phyloP scores from a whole-genome alignment of 1,140 invertebrate genomes.

The Drosophila pectinifera region DNA sequence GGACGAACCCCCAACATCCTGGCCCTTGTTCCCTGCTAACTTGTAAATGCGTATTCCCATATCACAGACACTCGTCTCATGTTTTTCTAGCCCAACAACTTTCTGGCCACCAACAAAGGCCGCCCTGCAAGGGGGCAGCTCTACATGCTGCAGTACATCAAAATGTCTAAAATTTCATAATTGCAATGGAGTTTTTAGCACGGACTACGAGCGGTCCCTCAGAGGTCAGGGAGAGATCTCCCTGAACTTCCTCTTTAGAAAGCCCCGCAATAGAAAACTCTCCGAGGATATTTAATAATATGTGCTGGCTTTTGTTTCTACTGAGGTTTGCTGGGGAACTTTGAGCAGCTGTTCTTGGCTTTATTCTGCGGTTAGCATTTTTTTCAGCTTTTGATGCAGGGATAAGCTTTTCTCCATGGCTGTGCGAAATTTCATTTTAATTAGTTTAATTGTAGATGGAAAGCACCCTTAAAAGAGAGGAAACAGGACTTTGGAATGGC shows the following conservation, averaged over 20 bases:
- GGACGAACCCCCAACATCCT: neutral
- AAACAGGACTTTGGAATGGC: neutral
- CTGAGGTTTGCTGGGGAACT: constrained; percentile 34
- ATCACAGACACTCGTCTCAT: constrained; percentile 51
- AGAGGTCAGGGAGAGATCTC: no score
- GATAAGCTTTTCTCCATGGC: constrained; percentile 1
- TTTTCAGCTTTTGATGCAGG: neutral
- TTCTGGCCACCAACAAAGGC: constrained; percentile 26
- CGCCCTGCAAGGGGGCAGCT: neutral
- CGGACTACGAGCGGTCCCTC: neutral
- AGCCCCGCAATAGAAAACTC: constrained; percentile 32
- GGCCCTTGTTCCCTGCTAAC: constrained; percentile 5
- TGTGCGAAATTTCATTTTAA: constrained; percentile 24
- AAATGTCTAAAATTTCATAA: constrained; percentile 65
- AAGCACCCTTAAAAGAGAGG: neutral
- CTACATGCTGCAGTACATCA: constrained; percentile 39
- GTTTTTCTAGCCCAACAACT: constrained; percentile 45
- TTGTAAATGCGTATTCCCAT: constrained; percentile 43
- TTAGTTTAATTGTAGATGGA: constrained; percentile 23
- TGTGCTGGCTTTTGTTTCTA: constrained; percentile 22
- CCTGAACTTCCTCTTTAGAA: neutral
- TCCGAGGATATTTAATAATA: constrained; percentile 44
- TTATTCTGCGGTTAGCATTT: constrained; percentile 8
- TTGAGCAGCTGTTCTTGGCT: constrained; percentile 39
- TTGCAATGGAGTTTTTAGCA: constrained; percentile 46